Evolutionary conservation across 2,888 invertebrate species (phyloP), one percentile per base, ranked within the genome.

Genomic region (Lacanobia oleracea): DNA sequence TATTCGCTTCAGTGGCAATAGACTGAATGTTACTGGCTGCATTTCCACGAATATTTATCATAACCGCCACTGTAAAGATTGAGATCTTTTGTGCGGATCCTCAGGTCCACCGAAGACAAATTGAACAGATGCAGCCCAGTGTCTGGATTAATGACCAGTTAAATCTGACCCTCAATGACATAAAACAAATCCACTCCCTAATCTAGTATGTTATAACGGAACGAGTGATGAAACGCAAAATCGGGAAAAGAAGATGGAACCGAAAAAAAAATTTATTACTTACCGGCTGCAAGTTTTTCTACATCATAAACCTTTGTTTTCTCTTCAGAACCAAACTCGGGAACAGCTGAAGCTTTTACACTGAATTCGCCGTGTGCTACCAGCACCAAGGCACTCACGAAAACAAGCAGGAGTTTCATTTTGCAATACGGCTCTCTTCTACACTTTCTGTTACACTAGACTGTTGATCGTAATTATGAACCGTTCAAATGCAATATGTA

Each of bases 331-430:
- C 18, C 37, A 40, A 50, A 50, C 6, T n/a, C n/a, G 50, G 50
- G 16, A 5, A 45, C 45, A 5, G 16, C 9, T 50, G 50, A n/a
- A 9, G n/a, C 50, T 9, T 50, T n/a, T n/a, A 2, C 50, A n/a
- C n/a, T 6, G 50, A 9, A 48, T 16, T 48, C 48, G 6, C 65
- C 50, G 10, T 64, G 18, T 10, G 50, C 40, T 50, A 50, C 40
- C n/a, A 67, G 16, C 40, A 48, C 23, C 37, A 64, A 51, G 3
- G 48, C 37, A 27, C 23, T 50, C 23, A 40, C 4, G 10, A 64
- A 51, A 16, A 67, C 50, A 4, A 67, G 23, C 23, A 64, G 16
- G 1, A 51, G 10, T 51, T 64, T 50, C 67, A 67, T 67, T 23
- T 50, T 14, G 45, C 9, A 16, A 8, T 14, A 50, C 18, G 23